Conservation (phyloP, 2,797 vertebrate genomes). For the Anguilla pacifica region DNA sequence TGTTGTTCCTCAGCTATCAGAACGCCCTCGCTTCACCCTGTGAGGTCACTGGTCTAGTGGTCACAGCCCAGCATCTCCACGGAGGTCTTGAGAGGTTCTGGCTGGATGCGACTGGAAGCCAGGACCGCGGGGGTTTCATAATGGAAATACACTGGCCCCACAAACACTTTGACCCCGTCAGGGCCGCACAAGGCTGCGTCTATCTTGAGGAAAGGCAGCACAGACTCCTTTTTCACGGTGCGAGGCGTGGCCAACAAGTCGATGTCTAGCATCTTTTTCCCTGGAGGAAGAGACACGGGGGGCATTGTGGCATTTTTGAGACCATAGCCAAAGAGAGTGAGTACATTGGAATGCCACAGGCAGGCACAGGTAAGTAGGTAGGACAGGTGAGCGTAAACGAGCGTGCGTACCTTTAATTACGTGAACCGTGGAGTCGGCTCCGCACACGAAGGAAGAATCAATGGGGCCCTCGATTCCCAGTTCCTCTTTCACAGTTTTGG, state of each 20-base stretch:
- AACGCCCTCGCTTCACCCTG: neutral
- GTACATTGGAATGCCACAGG: neutral
- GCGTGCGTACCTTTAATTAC: constrained; percentile 74
- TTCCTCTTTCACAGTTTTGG: constrained; percentile 79
- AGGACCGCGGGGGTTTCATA: constrained; percentile 62
- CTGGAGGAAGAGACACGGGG: constrained; percentile 57
- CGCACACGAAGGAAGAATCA: constrained; percentile 82
- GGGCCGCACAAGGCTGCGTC: constrained; percentile 70
- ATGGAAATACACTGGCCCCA: constrained; percentile 64
- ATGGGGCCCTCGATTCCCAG: constrained; percentile 69
- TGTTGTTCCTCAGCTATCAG: neutral
- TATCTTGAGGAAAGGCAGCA: constrained; percentile 59
- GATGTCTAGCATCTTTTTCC: constrained; percentile 60
- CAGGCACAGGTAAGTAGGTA: neutral
- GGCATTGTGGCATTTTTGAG: too few species aligned
- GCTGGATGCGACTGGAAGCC: constrained; percentile 14
- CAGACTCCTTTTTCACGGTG: neutral
- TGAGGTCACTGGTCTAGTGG: constrained; percentile 44
- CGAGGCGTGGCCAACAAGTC: constrained; percentile 72
- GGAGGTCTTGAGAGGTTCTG: constrained; percentile 50
- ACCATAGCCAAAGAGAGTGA: neutral
- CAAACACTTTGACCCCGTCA: constrained; percentile 67
- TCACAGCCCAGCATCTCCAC: constrained; percentile 68
- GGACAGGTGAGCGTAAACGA: neutral
- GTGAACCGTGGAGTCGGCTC: constrained; percentile 60